Base-by-base conservation (phyloP, 64 coral and sea anemone genomes). In the Actinia tenebrosa region DNA sequence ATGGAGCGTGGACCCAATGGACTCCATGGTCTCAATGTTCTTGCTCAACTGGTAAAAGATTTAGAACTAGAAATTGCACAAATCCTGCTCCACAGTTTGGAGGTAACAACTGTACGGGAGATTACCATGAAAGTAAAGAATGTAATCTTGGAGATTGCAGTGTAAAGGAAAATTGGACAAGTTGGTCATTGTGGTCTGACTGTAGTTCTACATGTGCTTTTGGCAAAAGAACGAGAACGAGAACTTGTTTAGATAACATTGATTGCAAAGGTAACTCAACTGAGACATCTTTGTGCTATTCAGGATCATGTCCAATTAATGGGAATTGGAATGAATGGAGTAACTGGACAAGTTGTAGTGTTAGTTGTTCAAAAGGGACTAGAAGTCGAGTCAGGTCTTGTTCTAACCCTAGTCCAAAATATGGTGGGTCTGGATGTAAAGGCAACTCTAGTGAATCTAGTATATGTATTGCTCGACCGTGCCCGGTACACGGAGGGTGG, bases 271-370 rank as follows among this genome's bases (percentile, higher is more conserved):
- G 91, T 13, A 90, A 89, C 72, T 64, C 45, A 27, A 26, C 86
- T 59, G 87, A 92, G 84, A 84, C 53, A 84, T 82, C 37, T 54
- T 53, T 56, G 71, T 95, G 94, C 58, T 92, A 95, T 86, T 84
- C 89, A 77, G 87, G 88, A 18, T 83, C 23, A 30, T 95, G 94
- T 80, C 94, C 94, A 66, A 79, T 92, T 84, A 19, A 92, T 87
- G 94, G 94, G 13, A 53, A 71, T 3, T 95, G 94, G 94, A 78
- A 64, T 22, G 19, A n/a, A 54, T 95, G 94, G 94, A 71, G 91
- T 18, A n/a, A 58, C 2, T 95, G 94, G 94, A 63, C 84, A 78
- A 16, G 13, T 6, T 95, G 94, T 79, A 92, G 64, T 72, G 71
- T 20, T 77, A 87, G 87, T 83, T 95, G 94, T 84, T 89, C 61